Conservation (phyloP, 2,888 invertebrate species). For the Psylliodes chrysocephalus region DNA sequence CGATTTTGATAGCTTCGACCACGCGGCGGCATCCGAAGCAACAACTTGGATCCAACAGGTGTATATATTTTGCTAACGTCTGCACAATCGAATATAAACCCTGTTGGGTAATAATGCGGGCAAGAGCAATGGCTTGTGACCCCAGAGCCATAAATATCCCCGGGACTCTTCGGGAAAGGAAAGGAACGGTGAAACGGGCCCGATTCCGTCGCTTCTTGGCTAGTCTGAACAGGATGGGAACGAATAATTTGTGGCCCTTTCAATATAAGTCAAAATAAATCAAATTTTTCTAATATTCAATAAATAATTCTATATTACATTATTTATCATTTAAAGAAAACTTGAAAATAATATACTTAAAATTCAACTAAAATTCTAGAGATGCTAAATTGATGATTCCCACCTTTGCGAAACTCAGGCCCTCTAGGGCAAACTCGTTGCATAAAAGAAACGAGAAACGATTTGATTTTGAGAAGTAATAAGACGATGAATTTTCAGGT, state of each 20-base stretch:
- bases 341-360: too few relatives aligned
- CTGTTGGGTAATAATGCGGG: slow-evolving; percentile 64
- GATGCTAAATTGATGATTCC: too few relatives aligned
- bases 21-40: slow-evolving; percentile 41
- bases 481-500: too few relatives aligned
- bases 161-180: slow-evolving; percentile 58
- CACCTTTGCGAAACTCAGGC: too few relatives aligned
- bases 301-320: too few relatives aligned
- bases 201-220: slow-evolving; percentile 24
- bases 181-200: slow-evolving; percentile 21
- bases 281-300: too few relatives aligned
- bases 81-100: slow-evolving; percentile 64
- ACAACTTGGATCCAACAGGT: slow-evolving; percentile 63
- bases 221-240: not conserved
- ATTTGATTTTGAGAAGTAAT: too few relatives aligned
- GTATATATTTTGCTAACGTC: slow-evolving; percentile 64
- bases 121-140: slow-evolving; percentile 66
- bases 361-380: too few relatives aligned
- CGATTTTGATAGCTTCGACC: slow-evolving; percentile 41
- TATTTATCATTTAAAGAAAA: too few relatives aligned
- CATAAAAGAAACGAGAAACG: too few relatives aligned
- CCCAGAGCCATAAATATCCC: slow-evolving; percentile 65
- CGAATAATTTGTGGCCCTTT: not conserved
- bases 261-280: too few relatives aligned
- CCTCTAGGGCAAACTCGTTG: too few relatives aligned